Base-by-base conservation (phyloP, 2,888 invertebrate species). In the Temnothorax unifasciatus region DNA sequence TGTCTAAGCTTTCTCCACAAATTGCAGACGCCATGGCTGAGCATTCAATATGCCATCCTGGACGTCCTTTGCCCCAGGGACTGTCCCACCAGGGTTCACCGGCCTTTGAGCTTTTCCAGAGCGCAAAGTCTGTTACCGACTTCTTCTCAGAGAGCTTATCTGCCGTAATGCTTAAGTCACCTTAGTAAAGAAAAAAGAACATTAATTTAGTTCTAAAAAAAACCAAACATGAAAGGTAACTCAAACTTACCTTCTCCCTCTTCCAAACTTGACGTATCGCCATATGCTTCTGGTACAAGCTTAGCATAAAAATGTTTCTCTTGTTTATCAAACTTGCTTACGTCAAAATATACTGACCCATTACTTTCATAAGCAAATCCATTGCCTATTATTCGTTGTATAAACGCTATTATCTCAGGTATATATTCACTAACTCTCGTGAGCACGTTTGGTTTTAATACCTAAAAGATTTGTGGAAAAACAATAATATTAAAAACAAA, bases 41-140 rank as follows among this genome's bases (percentile, higher is more conserved):
- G 95, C 99, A 99, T 95, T 99, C 99, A 87, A 99, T 99, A 94
- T 99, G 99, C 99, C 99, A 99, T 38, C 99, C 99, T 0, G 99
- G 99, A 83, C 99, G 96, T 29, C 98, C 99, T 87, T 96, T 96
- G 52, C 99, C 99, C 99, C 99, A 99, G 0, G 99, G 99, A 34
- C 99, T 99, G 29, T 97, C 96, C 99, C 99, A 99, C 87, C 97
- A 97, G 0, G 99, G 99, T 95, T 99, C 99, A 1, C 99, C 99
- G 0, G 97, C 97, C 95, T 99, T 99, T 79, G 99, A 99, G 1
- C 97, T 96, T 95, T 99, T 99, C 99, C 99, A 99, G n/a, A 99
- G 95, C 0, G 99, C 99, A 95, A 99, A 99, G 95, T 99, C 99
- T 91, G 97, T 99, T 0, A 97, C 96, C 0, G 98, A 98, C 71